A percentile compares a stretch with the other conserved stretches of the same genome.
These are phyloP conservation scores for Tenthredo livida DNA, from an alignment of 2,888 invertebrate genomes.

Conservation along the genomic window DNA sequence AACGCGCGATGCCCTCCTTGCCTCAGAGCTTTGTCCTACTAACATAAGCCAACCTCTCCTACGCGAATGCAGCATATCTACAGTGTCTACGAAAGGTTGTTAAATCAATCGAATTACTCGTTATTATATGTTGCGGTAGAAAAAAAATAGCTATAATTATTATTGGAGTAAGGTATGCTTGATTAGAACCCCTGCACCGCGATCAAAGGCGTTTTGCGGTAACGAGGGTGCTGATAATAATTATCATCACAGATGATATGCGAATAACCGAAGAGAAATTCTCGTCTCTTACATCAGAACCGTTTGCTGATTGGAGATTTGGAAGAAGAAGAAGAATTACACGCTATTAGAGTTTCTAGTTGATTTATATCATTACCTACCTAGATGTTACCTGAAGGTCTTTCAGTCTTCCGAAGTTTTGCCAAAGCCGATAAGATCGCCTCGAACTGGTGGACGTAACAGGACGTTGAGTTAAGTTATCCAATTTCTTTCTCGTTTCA, in stretches of 20 bases:
- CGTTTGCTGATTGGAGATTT: not conserved
- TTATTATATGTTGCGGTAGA: not conserved
- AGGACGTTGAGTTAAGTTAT: not conserved
- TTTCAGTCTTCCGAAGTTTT: not conserved
- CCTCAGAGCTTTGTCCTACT: slow-evolving; percentile 1
- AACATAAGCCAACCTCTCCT: not conserved
- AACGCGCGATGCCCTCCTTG: not conserved
- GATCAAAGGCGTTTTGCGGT: slow-evolving; percentile 1
- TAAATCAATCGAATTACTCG: not conserved
- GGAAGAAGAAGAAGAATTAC: not conserved
- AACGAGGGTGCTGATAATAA: not conserved
- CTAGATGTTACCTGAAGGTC: not conserved
- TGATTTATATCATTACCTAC: not conserved
- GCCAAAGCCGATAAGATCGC: not conserved
- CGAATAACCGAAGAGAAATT: not conserved
- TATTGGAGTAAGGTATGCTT: not conserved
- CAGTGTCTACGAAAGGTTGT: not conserved
- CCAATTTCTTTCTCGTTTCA: not conserved
- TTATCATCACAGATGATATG: not conserved
- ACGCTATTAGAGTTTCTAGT: not conserved
- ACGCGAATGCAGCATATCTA: not conserved
- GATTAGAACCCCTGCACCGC: slow-evolving; percentile 15
- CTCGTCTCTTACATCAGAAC: not conserved
- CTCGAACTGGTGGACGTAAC: not conserved
- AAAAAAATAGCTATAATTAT: not conserved